phyloP scores from a whole-genome alignment of 2,113 vertebrate genomes.

The Gambusia affinis region DNA sequence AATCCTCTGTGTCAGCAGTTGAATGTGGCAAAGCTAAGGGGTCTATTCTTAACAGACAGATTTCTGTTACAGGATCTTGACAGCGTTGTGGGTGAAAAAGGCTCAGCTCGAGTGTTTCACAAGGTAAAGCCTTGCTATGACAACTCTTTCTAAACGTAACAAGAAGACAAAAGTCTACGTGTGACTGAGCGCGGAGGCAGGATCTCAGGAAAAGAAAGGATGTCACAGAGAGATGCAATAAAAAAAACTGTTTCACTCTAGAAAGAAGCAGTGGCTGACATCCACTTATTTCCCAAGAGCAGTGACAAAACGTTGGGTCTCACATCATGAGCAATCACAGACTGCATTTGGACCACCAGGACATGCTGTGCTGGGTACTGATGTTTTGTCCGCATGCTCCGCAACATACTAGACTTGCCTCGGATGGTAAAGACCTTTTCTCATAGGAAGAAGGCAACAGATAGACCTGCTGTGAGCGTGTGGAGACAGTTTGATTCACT shows the following conservation, averaged over 20 bases:
- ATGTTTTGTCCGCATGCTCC: no score
- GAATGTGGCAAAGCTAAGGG: not conserved
- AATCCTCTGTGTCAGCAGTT: no score
- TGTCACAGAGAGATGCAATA: not conserved
- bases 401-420: no score
- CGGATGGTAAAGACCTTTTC: no score
- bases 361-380: no score
- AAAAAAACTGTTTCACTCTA: not conserved
- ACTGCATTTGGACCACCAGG: not conserved
- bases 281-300: not conserved
- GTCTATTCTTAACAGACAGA: not conserved
- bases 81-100: not conserved
- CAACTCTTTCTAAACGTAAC: not conserved
- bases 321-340: not conserved
- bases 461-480: no score
- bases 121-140: not conserved
- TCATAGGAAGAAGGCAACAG: no score
- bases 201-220: not conserved
- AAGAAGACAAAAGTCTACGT: not conserved
- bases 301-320: not conserved
- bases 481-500: no score
- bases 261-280: not conserved
- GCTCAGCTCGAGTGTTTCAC: not conserved
- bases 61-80: not conserved
- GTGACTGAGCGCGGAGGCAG: not conserved